Conservation (phyloP, 2,888 invertebrate genomes). For the Ochropacha duplaris region DNA sequence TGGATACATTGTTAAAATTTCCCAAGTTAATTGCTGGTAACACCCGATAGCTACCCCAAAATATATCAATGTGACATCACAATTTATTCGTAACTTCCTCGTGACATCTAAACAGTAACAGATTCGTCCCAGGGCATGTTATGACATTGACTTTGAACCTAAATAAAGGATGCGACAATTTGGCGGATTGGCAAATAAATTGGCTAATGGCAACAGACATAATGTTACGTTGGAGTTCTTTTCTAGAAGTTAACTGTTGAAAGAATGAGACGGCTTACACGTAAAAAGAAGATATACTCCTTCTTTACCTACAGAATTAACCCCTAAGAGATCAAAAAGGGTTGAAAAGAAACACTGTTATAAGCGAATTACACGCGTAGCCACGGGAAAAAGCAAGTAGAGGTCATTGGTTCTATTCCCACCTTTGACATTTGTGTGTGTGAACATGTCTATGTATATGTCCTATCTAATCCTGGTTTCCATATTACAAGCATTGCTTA, state of each 20-base stretch:
- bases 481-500: no score
- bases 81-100: slow-evolving; percentile 8
- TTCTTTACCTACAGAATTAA: no score
- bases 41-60: no score
- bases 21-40: background rate
- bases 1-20: background rate
- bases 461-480: no score
- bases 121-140: slow-evolving; percentile 4
- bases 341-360: no score
- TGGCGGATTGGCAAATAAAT: slow-evolving; percentile 31
- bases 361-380: no score
- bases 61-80: background rate
- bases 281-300: no score
- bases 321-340: no score
- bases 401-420: no score
- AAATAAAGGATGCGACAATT: slow-evolving; percentile 25
- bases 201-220: slow-evolving; percentile 33
- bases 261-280: background rate
- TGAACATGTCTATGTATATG: no score
- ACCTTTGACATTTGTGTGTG: no score
- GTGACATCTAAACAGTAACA: slow-evolving; percentile 11
- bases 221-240: background rate
- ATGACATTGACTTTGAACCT: slow-evolving; percentile 62
- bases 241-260: background rate
- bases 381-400: no score